phyloP scores from a whole-genome alignment of 2,113 vertebrate species.

The Xenopus borealis region DNA sequence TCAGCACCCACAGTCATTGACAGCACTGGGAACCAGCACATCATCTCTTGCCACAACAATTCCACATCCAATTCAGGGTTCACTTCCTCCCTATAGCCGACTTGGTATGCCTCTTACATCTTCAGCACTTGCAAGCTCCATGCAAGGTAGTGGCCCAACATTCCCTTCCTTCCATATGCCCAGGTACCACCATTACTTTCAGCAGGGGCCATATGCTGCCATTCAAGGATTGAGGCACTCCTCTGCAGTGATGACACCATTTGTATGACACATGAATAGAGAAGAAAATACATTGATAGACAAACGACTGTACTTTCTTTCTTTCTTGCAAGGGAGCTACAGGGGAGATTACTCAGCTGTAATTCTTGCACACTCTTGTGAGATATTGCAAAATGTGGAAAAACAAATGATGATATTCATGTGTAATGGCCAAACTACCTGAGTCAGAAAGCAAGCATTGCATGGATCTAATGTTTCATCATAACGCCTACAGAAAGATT shows the following conservation, averaged over 20 bases:
- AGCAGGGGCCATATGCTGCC: conserved; percentile 96
- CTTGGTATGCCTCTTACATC: conserved; percentile 90
- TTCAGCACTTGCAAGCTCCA: conserved; percentile 81
- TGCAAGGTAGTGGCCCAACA: conserved; percentile 88
- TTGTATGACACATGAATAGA: conserved; percentile 79
- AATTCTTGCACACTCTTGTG: not conserved
- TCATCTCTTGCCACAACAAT: conserved; percentile 79
- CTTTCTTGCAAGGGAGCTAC: not conserved
- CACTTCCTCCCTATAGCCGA: conserved; percentile 87
- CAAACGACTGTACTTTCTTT: not conserved
- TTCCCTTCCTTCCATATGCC: conserved; percentile 98
- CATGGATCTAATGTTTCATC: not conserved
- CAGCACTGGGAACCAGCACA: conserved; percentile 77
- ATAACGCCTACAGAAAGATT: not conserved
- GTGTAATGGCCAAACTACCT: not conserved
- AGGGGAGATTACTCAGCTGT: not conserved
- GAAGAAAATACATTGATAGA: conserved; percentile 12
- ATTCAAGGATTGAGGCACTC: conserved; percentile 97
- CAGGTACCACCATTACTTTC: conserved; percentile 96
- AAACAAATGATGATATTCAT: not conserved
- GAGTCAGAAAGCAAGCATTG: conserved; percentile 1
- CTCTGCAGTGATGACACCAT: conserved; percentile 95
- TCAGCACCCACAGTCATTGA: conserved; percentile 89
- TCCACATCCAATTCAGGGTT: conserved; percentile 91
- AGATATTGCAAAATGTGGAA: not conserved